These are phyloP conservation scores for Danionella dracula DNA, from an alignment of 2,797 vertebrate genomes.

Conservation along the genomic window DNA sequence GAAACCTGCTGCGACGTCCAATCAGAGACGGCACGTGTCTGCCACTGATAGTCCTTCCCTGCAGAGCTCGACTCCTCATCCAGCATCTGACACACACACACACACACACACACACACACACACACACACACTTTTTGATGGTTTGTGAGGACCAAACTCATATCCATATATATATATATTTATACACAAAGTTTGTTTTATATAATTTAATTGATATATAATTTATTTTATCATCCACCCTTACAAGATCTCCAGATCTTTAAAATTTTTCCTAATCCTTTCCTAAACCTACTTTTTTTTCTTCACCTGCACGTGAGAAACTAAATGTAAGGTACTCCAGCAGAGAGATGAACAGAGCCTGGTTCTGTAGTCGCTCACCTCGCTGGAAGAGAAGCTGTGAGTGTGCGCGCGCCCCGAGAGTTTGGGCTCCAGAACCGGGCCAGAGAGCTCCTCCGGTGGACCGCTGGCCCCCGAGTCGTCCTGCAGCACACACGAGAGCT, in stretches of 20 bases:
- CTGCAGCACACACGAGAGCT: constrained; percentile 61
- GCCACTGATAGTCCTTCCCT: constrained; percentile 86
- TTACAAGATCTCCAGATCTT: no score
- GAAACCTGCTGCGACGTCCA: constrained; percentile 88
- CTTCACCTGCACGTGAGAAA: no score
- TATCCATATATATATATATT: no score
- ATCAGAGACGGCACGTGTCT: constrained; percentile 77
- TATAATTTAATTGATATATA: no score
- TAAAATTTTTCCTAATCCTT: no score
- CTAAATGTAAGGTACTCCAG: no score
- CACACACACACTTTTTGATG: not conserved
- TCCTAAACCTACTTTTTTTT: no score
- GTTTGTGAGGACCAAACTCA: no score
- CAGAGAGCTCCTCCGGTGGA: constrained; percentile 84
- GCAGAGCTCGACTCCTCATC: constrained; percentile 74
- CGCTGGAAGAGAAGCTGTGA: constrained; percentile 93
- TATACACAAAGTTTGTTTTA: no score
- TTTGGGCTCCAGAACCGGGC: constrained; percentile 89
- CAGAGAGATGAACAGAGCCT: no score
- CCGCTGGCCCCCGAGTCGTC: constrained; percentile 86
- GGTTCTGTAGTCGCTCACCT: constrained; percentile 93
- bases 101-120: not conserved
- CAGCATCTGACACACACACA: constrained; percentile 62
- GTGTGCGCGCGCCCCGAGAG: constrained; percentile 91
- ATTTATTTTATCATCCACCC: no score